Percentiles rank a stretch among this genome's conserved stretches.
phyloP scores from a whole-genome alignment of 2,113 vertebrate genomes.

The Sciurus niger region DNA sequence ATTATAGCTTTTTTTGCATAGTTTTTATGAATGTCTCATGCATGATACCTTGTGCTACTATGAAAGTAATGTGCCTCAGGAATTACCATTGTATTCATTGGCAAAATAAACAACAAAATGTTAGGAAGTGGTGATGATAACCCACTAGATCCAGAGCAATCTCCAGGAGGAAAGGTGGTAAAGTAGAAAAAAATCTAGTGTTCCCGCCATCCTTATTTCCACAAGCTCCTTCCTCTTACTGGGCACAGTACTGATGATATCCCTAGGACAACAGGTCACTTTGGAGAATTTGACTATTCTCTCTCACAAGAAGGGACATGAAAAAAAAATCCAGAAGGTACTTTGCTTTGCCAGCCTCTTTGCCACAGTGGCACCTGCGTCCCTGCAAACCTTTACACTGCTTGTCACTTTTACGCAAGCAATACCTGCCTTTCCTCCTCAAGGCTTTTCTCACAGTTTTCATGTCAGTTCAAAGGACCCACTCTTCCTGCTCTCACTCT shows the following conservation, averaged over 20 bases:
- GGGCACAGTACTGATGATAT: background rate
- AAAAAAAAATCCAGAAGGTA: background rate
- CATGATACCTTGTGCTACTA: background rate
- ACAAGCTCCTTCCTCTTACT: background rate
- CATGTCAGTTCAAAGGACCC: background rate
- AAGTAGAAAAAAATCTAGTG: background rate
- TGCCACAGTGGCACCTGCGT: background rate
- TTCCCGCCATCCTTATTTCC: background rate
- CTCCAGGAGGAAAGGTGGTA: background rate
- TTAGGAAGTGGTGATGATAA: background rate
- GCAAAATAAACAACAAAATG: background rate
- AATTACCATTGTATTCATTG: background rate
- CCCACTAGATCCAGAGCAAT: background rate
- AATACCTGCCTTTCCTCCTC: background rate
- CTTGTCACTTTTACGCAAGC: background rate
- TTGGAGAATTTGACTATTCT: background rate
- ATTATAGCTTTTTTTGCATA: background rate
- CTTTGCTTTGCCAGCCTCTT: background rate
- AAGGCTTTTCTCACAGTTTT: background rate
- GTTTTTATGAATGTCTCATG: background rate
- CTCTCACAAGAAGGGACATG: background rate
- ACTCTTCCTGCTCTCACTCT: background rate
- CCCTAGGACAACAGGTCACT: background rate
- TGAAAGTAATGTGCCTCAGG: constrained; percentile 6
- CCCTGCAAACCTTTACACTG: too few relatives aligned